Evolutionary conservation across 2,888 invertebrate genomes (phyloP), one percentile per base, ranked within the genome.

Genomic region (Mimas tiliae): DNA sequence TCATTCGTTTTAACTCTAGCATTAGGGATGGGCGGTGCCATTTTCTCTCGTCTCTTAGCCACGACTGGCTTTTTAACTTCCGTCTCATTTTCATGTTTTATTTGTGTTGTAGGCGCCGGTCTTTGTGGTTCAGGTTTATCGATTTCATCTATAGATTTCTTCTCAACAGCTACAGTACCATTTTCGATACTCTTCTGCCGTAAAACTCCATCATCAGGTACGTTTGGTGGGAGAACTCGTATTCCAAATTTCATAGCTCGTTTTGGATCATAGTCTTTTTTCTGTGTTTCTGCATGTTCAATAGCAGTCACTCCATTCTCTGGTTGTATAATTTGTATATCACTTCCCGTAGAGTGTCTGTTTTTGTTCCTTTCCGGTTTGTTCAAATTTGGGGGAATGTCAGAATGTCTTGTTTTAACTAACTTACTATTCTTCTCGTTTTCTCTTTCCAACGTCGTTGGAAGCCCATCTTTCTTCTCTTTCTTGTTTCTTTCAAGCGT

Each of bases 211-310:
- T 94, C 94, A 77, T 94, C 93, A 42, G 94, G 94, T 47, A 94
- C 87, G 68, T 94, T 94, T 6, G 94, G 94, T 14, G 95, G 95
- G 6, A 96, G 83, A 0, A 96, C 96, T 78, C 95, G 93, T 65
- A 96, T 95, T 0, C 96, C 96, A 65, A 96, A 96, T 81, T 96
- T 96, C 85, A 95, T 94, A 62, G 94, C 95, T 68, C 94, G 94
- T 72, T 94, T 94, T 0, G 91, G 88, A 68, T 95, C 95, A 53
- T 94, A 90, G 72, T 95, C 95, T 70, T 91, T 89, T 79, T 94
- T 95, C 76, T 95, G 95, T 0, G 88, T 80, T 83, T 95, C 94
- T 0, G 87, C 81, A 42, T 93, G 90, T 76, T 95, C 94, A 38
- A 91, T 78, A 47, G 87, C 84, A 51, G 83, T 73, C 19, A 88